A percentile compares a stretch with the other conserved stretches of the same genome.
Evolutionary conservation across 2,888 invertebrate genomes (phyloP).

Genomic region (Amphipoea lucens): DNA sequence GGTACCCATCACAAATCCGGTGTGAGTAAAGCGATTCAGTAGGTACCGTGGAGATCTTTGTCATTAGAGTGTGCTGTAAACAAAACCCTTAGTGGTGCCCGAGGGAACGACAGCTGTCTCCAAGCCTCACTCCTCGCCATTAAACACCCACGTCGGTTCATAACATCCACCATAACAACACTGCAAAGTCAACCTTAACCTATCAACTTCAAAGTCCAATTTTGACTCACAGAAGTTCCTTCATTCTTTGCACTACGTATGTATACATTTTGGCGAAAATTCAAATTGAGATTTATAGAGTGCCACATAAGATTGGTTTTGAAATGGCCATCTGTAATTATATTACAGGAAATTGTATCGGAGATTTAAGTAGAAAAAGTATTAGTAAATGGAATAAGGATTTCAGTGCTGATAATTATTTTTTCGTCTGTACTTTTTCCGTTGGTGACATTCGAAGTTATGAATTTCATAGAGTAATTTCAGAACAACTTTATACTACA

Average conservation of each 20-base stretch:
- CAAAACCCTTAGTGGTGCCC: slow-evolving; percentile 85
- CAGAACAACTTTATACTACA: background rate
- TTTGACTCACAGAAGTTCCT: slow-evolving; percentile 1
- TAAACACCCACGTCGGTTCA: slow-evolving; percentile 85
- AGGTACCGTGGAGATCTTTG: slow-evolving; percentile 74
- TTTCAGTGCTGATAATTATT: slow-evolving; percentile 53
- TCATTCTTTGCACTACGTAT: slow-evolving; percentile 53
- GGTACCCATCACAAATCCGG: slow-evolving; percentile 34
- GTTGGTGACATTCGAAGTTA: background rate
- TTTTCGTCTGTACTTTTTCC: slow-evolving; percentile 17
- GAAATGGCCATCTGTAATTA: slow-evolving; percentile 54
- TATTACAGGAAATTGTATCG: slow-evolving; percentile 81
- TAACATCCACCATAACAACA: slow-evolving; percentile 65
- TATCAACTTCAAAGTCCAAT: slow-evolving; percentile 29
- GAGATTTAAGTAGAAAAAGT: slow-evolving; percentile 77
- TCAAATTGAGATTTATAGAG: slow-evolving; percentile 70
- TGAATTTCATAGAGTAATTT: background rate
- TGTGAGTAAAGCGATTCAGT: slow-evolving; percentile 56
- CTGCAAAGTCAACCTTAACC: slow-evolving; percentile 67
- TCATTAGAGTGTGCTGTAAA: slow-evolving; percentile 87
- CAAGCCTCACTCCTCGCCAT: slow-evolving; percentile 84
- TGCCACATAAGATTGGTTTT: slow-evolving; percentile 67
- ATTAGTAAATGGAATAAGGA: slow-evolving; percentile 71
- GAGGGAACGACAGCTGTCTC: slow-evolving; percentile 88
- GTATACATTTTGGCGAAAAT: slow-evolving; percentile 42